Evolutionary conservation across 2,797 vertebrate genomes (phyloP).

Genomic region (Arvicola amphibius): DNA sequence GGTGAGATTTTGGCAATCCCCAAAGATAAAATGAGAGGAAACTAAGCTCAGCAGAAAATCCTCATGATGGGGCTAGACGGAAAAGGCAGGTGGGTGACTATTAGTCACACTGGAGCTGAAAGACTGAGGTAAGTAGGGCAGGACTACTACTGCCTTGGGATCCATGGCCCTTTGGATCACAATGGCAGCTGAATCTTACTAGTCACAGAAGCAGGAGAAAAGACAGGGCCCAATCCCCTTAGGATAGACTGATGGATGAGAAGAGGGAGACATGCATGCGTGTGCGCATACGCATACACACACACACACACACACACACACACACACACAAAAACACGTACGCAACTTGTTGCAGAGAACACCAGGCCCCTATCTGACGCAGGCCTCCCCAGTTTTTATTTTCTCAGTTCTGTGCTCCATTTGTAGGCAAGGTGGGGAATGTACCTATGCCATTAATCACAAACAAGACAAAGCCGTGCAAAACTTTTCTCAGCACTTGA

Average conservation of each 20-base stretch:
- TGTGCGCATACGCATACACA: rapidly evolving
- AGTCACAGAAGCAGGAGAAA: background rate
- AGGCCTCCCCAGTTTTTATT: background rate
- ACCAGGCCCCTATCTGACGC: background rate
- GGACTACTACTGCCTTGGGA: background rate
- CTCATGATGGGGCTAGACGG: background rate
- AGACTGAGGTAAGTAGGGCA: background rate
- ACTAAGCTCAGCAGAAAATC: background rate
- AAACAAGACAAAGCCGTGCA: background rate
- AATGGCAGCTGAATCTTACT: background rate
- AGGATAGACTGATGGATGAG: background rate
- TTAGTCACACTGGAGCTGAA: background rate
- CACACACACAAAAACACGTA: background rate
- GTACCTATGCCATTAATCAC: background rate
- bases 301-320: background rate
- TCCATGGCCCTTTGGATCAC: background rate
- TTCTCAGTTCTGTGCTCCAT: background rate
- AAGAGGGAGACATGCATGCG: too few species aligned
- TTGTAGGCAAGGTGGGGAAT: background rate
- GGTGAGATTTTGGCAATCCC: background rate
- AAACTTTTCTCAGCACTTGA: background rate
- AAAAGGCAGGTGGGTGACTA: background rate
- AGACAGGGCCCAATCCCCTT: background rate
- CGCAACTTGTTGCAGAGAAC: background rate
- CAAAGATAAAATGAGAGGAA: background rate